A percentile compares a stretch with the other conserved stretches of the same genome.
phyloP scores from a whole-genome alignment of 2,888 invertebrate genomes.

The Lamproptera curius region DNA sequence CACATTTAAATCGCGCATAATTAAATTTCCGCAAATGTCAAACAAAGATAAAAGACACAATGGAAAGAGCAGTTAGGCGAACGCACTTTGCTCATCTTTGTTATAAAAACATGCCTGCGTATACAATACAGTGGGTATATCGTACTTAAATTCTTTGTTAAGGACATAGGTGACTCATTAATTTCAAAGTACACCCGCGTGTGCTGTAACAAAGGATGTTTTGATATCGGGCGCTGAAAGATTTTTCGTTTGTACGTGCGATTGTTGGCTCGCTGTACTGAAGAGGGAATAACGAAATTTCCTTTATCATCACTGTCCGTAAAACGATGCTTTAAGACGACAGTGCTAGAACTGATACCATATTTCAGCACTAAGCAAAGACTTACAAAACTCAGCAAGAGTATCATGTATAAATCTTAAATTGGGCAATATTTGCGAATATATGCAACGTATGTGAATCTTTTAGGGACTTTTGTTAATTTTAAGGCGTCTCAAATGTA shows the following conservation, averaged over 20 bases:
- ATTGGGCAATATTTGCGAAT: too few relatives aligned
- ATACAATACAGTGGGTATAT: too few relatives aligned
- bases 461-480: neutral
- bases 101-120: constrained; percentile 20
- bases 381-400: neutral
- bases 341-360: too few relatives aligned
- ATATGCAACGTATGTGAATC: too few relatives aligned
- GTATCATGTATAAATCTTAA: too few relatives aligned
- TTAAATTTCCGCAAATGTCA: constrained; percentile 5
- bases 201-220: constrained; percentile 17
- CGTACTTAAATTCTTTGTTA: constrained; percentile 32
- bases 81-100: constrained; percentile 31
- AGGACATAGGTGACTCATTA: constrained; percentile 30
- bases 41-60: constrained; percentile 32
- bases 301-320: too few relatives aligned
- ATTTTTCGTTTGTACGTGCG: constrained; percentile 1
- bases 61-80: constrained; percentile 21
- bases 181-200: constrained; percentile 24
- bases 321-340: too few relatives aligned
- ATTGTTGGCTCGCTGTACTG: too few relatives aligned
- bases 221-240: neutral
- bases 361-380: too few relatives aligned
- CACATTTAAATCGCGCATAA: too few relatives aligned
- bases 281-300: too few relatives aligned
- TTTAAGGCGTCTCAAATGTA: neutral